Base-by-base conservation (phyloP, 2,113 vertebrate genomes). In the Ranitomeya variabilis region DNA sequence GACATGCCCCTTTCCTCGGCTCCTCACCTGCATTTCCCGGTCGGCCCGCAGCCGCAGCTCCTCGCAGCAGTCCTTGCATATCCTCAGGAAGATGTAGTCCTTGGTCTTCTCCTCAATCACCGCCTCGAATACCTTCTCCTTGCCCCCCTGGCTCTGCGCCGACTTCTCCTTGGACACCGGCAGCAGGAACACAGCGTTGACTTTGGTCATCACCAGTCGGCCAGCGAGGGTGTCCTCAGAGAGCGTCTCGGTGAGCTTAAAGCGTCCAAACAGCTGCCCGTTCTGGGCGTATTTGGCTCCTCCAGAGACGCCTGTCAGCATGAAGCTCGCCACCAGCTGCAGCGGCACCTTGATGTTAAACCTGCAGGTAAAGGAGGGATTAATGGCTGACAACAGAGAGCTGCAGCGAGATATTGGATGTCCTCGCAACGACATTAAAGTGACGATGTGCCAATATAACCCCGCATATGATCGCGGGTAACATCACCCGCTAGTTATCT, bases 301-400 rank as follows among this genome's bases (percentile, higher is more conserved):
- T 86, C 98, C 98, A 89, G 98, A 98, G 92, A 99, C 97, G 90
- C 98, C 98, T 16, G 98, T 99, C 91, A 99, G 96, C 98, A 99
- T 99, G 94, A 99, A 99, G 93, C 97, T 99, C 92, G 95, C 96
- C 90, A 99, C 96, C 87, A 99, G 96, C 95, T 99, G 98, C 92
- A 99, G 96, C 86, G 97, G 97, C 91, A 99, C 98, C 94, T 99
- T 99, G 92, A 99, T 99, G 95, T 99, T 99, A 94, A 99, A 99
- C 95, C 98, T 99, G 92, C 90, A 90, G 91, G 71, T 93, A 93
- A 93, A 93, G 26, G 13, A 4, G 90, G 88, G 73, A 13, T 55
- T 85, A 15, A 71, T 57, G 11, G 45, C 71, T 12, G 26, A 71
- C 26, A 0, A 11, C 12, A 69, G 37, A 45, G 37, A 45, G 37